Evolutionary conservation across 53 echinoderm and acorn worm genomes (phyloP), one percentile per base, ranked within the genome.

Genomic region (Holothuria leucospilota): DNA sequence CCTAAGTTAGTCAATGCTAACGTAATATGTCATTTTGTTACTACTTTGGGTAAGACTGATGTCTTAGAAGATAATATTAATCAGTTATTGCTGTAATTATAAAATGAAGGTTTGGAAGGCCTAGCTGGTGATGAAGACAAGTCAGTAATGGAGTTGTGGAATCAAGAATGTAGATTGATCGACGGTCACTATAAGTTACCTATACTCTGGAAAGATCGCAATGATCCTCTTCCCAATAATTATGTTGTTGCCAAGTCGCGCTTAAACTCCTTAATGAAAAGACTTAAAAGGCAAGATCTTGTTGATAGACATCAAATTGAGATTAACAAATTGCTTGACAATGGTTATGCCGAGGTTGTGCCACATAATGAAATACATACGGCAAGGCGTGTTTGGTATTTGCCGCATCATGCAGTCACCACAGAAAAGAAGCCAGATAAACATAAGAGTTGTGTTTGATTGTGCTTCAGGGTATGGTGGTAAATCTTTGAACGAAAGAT

Each of bases 151-250:
- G 53, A 62, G 4, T 53, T 79, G 69, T 87, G 87, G 87, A 77
- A 87, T 51, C 26, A 4, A 13, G 87, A 87, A 28, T 62, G 27
- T 30, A 29, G 67, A 59, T 78, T 74, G 39, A 23, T 79, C 40
- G 81, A 80, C 68, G 66, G 87, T 21, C 87, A 80, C 39, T 87
- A 87, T 68, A 68, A 87, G 38, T 77, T 87, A 15, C 78, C 78
- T 20, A 87, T 87, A 16, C 87, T 81, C 18, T 80, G 78, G 78
- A 79, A 64, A 53, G 59, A 87, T 30, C 56, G 78, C 8, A 41
- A 65, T 18, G 78, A 78, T 24, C 53, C 67, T n/a, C 39, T 87
- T 12, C 68, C 87, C 6, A 87, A 87, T 15, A 87, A 87, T 64
- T 68, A 74, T 34, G 24, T 65, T 8, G 67, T 87, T 9, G 87